Percentiles rank a stretch among this genome's conserved stretches.
Conservation (phyloP, 2,113 vertebrate species). For the Copsychus sechellarum region DNA sequence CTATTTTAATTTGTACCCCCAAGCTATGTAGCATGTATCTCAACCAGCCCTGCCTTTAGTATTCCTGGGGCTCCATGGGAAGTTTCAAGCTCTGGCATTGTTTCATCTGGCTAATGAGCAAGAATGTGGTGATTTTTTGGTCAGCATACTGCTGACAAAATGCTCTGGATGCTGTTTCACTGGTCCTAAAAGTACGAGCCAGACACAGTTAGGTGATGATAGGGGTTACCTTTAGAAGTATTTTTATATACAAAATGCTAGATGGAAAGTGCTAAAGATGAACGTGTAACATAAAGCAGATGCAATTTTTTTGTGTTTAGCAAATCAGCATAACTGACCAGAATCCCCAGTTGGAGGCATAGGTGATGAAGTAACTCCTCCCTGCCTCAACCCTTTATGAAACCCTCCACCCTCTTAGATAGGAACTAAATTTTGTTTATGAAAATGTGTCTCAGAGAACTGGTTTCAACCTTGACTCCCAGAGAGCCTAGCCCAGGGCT, state of each 20-base stretch:
- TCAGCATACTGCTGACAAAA: not conserved
- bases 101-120: not conserved
- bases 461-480: not conserved
- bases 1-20: not conserved
- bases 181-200: not conserved
- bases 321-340: not conserved
- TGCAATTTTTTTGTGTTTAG: not conserved
- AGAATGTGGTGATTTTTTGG: not conserved
- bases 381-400: not conserved
- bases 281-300: fast-evolving
- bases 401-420: not conserved
- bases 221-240: not conserved
- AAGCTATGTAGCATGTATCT: fast-evolving
- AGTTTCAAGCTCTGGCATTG: not conserved
- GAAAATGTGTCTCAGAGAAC: not conserved
- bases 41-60: not conserved
- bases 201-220: not conserved
- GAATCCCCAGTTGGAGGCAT: not conserved
- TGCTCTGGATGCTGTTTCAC: not conserved
- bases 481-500: not conserved
- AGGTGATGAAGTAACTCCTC: not conserved
- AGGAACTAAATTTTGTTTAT: not conserved
- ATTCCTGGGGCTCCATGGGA: not conserved
- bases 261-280: not conserved
- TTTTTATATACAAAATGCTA: not conserved